Evolutionary conservation across 2,888 invertebrate genomes (phyloP).

Genomic region (Oxystoma pomonae): DNA sequence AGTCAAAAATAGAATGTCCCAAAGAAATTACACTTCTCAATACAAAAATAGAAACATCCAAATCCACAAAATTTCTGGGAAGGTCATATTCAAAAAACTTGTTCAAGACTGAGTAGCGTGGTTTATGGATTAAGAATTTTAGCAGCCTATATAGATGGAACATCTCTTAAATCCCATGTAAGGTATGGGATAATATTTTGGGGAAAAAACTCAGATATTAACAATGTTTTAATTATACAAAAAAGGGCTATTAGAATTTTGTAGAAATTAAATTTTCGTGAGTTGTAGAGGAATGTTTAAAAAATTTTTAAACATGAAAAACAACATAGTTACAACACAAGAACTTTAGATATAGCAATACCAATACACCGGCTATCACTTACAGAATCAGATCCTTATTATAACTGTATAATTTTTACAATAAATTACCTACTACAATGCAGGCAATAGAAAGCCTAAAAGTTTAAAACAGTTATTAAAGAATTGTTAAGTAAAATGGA

Average conservation of each 20-base stretch:
- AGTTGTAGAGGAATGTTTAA: no score
- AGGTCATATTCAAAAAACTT: background rate
- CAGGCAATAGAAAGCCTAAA: background rate
- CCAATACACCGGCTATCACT: slow-evolving; percentile 4
- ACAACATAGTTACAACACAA: slow-evolving; percentile 1
- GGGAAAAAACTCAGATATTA: background rate
- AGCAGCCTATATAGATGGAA: background rate
- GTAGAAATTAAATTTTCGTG: no score
- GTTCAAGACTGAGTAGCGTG: slow-evolving; percentile 1
- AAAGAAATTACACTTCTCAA: background rate
- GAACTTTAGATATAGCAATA: background rate
- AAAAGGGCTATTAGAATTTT: no score
- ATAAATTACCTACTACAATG: slow-evolving; percentile 3
- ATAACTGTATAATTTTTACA: slow-evolving; percentile 6
- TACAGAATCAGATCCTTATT: slow-evolving; percentile 2
- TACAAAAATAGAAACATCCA: background rate
- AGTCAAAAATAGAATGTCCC: background rate
- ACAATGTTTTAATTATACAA: background rate
- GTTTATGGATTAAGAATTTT: background rate
- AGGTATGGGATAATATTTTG: slow-evolving; percentile 4
- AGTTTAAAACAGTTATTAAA: background rate
- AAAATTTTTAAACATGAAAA: no score
- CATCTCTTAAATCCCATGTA: slow-evolving; percentile 1
- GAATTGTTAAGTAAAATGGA: background rate
- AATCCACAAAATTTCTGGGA: background rate